Evolutionary conservation across 2,888 invertebrate genomes (phyloP), one percentile per base, ranked within the genome.

Genomic region (Cerastis leucographa): DNA sequence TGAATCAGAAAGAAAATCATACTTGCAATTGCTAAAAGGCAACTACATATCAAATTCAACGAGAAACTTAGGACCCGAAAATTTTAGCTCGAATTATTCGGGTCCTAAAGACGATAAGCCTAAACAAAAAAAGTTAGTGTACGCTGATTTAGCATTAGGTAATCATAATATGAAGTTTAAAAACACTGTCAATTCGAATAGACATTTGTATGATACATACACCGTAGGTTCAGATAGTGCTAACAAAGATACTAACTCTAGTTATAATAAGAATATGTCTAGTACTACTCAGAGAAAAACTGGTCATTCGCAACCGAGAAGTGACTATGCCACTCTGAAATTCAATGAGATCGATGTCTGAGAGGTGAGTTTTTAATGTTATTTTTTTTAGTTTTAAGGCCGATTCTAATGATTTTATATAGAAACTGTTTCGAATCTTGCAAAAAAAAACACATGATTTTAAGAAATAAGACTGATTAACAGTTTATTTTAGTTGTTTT

Each of bases 151-250:
- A 95, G 97, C 97, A 56, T 94, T 97, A 95, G 96, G 96, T 90
- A 97, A 97, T 91, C 97, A 97, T 94, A 97, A 97, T 93, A 92
- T 97, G 93, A 97, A 97, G 90, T 97, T 97, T 95, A 97, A 97
- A 91, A 97, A 97, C 92, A 97, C 97, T 88, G 97, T 97, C 94
- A 97, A 97, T 95, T 97, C 97, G 83, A 97, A 97, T 94, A 95
- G 97, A 93, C 97, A 96, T 89, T 94, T 97, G 91, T 97, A 97
- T 91, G 97, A 96, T 90, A 96, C 96, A 77, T 97, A 97, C 92
- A 92, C 96, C 91, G 94, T 96, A 94, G 94, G 95, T 85, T 92
- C 93, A 81, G 95, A 95, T 91, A 94, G 92, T 90, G 89, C 93
- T 93, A 95, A 94, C 92, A 94, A 94, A 90, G 95, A 94, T 81